These are phyloP conservation scores for Premnoplex brunnescens DNA, from an alignment of 2,797 vertebrate species.

Conservation along the genomic window DNA sequence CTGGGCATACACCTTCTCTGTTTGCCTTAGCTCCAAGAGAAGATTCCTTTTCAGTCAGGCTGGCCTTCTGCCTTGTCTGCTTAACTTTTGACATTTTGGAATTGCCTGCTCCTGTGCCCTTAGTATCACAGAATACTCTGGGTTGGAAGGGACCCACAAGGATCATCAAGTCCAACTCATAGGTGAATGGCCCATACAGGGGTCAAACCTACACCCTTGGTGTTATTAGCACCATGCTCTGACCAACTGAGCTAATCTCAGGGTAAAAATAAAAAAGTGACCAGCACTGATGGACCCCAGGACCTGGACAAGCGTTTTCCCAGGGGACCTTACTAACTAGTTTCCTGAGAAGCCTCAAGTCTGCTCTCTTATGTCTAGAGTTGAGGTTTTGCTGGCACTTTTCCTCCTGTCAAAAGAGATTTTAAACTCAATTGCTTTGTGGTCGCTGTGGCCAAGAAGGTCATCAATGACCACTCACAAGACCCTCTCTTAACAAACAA, in stretches of 20 bases:
- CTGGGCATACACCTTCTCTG: neutral
- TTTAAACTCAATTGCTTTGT: fast-evolving
- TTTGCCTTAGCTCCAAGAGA: neutral
- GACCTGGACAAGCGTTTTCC: neutral
- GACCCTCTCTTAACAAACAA: neutral
- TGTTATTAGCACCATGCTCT: neutral
- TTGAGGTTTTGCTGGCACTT: neutral
- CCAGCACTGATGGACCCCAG: neutral
- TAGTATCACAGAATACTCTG: neutral
- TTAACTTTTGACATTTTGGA: neutral
- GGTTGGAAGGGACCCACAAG: neutral
- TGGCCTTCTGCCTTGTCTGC: neutral
- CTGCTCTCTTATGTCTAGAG: neutral
- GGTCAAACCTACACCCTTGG: neutral
- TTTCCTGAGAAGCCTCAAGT: neutral
- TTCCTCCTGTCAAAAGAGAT: neutral
- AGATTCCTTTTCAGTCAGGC: neutral
- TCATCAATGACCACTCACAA: neutral
- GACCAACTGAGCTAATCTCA: neutral
- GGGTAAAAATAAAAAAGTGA: neutral
- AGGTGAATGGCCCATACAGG: neutral
- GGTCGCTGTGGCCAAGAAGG: neutral
- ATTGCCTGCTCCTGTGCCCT: neutral
- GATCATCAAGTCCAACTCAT: neutral
- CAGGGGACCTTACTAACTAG: neutral